These are phyloP conservation scores for Eupsittula cactorum DNA, from an alignment of 2,113 vertebrate genomes.

Conservation along the genomic window DNA sequence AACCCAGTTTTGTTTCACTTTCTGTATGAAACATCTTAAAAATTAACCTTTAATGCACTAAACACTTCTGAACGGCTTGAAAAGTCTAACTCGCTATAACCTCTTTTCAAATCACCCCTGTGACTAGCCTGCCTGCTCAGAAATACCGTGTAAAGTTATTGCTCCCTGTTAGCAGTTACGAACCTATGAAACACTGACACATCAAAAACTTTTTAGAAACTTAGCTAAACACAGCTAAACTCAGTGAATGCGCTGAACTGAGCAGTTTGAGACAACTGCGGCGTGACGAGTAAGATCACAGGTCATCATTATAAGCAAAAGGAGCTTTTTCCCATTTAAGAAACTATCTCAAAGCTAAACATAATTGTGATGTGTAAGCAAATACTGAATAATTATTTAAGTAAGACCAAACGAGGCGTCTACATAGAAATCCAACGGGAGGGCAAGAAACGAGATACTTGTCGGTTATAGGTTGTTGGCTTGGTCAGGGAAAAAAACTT, in stretches of 20 bases:
- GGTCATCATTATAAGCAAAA: background rate
- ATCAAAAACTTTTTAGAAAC: background rate
- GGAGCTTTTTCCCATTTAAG: background rate
- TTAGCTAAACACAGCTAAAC: background rate
- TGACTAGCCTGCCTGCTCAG: background rate
- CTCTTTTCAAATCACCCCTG: background rate
- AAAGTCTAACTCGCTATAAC: background rate
- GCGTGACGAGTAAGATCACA: background rate
- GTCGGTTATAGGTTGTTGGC: background rate
- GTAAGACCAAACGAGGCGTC: background rate
- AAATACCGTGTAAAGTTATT: background rate
- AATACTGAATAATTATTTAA: background rate
- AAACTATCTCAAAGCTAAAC: background rate
- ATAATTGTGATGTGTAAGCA: background rate
- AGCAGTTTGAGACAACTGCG: background rate
- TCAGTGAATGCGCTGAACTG: background rate
- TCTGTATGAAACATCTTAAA: background rate
- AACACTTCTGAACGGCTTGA: background rate
- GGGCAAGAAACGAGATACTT: background rate
- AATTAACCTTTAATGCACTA: background rate
- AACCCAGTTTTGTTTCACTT: background rate
- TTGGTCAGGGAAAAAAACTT: background rate
- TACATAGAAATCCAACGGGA: background rate
- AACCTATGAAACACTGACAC: background rate
- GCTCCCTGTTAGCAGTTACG: background rate